Percentiles rank a stretch among this genome's conserved stretches.
phyloP scores from a whole-genome alignment of 2,797 vertebrate genomes.

The Simalia tracyae region DNA sequence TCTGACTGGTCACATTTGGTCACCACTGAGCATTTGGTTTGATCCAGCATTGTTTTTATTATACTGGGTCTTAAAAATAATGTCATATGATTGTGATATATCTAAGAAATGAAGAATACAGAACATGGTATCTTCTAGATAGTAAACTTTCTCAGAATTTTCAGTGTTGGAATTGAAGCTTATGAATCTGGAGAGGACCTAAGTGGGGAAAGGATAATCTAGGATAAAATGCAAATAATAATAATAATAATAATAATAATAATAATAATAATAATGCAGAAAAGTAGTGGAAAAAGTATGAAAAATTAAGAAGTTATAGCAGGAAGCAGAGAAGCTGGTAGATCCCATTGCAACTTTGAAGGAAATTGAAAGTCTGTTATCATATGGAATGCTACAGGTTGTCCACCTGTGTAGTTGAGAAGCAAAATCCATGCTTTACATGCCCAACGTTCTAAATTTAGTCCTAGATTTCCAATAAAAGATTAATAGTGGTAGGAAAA shows the following conservation, averaged over 20 bases:
- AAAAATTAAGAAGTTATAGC: background rate
- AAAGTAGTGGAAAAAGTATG: background rate
- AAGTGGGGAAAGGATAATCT: background rate
- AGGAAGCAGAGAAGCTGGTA: background rate
- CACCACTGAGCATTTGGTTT: background rate
- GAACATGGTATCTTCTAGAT: background rate
- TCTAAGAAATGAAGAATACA: background rate
- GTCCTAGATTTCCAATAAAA: background rate
- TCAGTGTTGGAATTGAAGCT: background rate
- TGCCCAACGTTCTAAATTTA: background rate
- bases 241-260: too few species aligned
- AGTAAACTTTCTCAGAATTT: background rate
- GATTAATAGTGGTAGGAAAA: background rate
- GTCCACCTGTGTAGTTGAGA: background rate
- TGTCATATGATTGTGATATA: background rate
- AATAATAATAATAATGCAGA: background rate
- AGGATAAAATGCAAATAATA: background rate
- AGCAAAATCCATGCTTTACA: background rate
- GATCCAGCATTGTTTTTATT: background rate
- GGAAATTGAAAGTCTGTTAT: background rate
- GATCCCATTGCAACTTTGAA: background rate
- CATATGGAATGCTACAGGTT: background rate
- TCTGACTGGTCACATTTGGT: background rate
- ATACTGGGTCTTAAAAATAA: background rate
- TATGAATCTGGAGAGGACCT: background rate